Conservation (phyloP, 2,113 vertebrate species). For the Anseranas semipalmata region DNA sequence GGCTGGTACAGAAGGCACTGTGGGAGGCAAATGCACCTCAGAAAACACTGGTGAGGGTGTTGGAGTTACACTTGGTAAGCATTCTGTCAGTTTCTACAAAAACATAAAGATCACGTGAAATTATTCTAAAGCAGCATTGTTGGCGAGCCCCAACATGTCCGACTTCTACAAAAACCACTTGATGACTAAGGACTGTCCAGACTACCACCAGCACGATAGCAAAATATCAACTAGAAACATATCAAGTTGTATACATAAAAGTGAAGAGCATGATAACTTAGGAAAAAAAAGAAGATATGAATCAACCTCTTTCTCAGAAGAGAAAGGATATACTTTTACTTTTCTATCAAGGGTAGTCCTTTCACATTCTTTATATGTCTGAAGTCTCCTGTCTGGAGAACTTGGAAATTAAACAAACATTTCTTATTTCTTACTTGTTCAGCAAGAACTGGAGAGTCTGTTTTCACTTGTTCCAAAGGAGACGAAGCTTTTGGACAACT, state of each 20-base stretch:
- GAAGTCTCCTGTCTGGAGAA: slow-evolving; percentile 43
- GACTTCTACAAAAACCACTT: neutral
- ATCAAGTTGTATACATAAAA: neutral
- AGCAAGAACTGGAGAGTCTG: slow-evolving; percentile 62
- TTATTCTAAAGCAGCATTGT: neutral
- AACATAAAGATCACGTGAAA: neutral
- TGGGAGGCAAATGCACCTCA: slow-evolving; percentile 80
- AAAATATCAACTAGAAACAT: neutral
- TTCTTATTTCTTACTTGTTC: slow-evolving; percentile 79
- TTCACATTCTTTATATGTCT: neutral
- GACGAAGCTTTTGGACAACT: slow-evolving; percentile 69
- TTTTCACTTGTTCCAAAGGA: slow-evolving; percentile 74
- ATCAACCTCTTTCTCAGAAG: neutral
- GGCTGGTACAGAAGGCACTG: slow-evolving; percentile 84
- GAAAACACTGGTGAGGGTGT: slow-evolving; percentile 74
- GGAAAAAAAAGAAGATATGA: neutral
- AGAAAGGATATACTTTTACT: neutral
- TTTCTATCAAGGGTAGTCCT: neutral
- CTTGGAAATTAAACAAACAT: slow-evolving; percentile 53
- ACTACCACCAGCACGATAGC: neutral
- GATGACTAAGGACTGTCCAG: neutral
- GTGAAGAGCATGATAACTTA: neutral
- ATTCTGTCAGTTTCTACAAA: slow-evolving; percentile 71
- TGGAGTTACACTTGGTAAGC: slow-evolving; percentile 61
- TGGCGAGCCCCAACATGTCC: neutral